These are phyloP conservation scores for Epistrophella euchroma DNA, from an alignment of 2,888 invertebrate genomes.

Conservation along the genomic window DNA sequence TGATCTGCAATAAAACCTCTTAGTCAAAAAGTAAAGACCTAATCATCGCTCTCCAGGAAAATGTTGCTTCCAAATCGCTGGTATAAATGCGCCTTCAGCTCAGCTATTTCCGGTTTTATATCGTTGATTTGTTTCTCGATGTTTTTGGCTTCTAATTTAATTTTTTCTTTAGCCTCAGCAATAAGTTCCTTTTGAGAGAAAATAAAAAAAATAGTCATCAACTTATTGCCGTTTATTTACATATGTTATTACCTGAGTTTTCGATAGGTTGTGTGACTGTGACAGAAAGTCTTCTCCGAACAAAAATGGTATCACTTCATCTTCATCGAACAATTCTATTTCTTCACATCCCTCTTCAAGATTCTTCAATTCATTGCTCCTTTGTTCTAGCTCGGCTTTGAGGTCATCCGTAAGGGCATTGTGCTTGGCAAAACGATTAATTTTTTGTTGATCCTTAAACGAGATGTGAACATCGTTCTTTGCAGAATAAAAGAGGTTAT, in stretches of 20 bases:
- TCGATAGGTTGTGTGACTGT: slow-evolving; percentile 89
- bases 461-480: slow-evolving; percentile 96
- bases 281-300: slow-evolving; percentile 95
- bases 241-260: slow-evolving; percentile 87
- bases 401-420: slow-evolving; percentile 96
- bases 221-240: neutral
- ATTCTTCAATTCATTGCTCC: slow-evolving; percentile 95
- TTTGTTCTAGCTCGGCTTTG: slow-evolving; percentile 93
- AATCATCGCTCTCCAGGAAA: slow-evolving; percentile 97
- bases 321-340: slow-evolving; percentile 91
- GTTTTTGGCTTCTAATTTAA: slow-evolving; percentile 88
- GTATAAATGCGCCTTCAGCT: slow-evolving; percentile 95
- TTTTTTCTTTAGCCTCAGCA: slow-evolving; percentile 90
- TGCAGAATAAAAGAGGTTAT: slow-evolving; percentile 51
- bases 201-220: slow-evolving; percentile 68
- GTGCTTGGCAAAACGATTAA: slow-evolving; percentile 97
- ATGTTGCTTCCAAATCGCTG: slow-evolving; percentile 99
- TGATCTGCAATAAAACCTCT: slow-evolving; percentile 44
- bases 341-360: slow-evolving; percentile 97
- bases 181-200: slow-evolving; percentile 87
- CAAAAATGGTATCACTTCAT: slow-evolving; percentile 91
- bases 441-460: slow-evolving; percentile 98
- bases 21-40: slow-evolving; percentile 81
- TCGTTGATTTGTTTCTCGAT: slow-evolving; percentile 89
- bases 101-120: slow-evolving; percentile 90